Evolutionary conservation across 1,140 invertebrate genomes (phyloP), one percentile per base, ranked within the genome.

Genomic region (Drosophila quadrilineata): DNA sequence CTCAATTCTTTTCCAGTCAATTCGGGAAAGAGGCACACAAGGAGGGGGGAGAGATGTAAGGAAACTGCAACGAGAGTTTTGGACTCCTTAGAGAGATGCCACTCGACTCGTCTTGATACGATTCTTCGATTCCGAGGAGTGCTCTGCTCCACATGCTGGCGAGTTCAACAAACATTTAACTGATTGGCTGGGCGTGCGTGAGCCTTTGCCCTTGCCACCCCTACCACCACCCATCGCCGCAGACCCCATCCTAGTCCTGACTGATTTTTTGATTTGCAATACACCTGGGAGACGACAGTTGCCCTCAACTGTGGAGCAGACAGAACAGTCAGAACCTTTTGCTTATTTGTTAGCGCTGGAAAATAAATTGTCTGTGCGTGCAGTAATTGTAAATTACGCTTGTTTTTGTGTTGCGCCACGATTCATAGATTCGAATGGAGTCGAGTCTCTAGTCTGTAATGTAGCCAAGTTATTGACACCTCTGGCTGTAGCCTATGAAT

Each of bases 291-390:
- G 36, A 21, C 35, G 35, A n/a, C 24, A 21, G 68, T 28, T 35
- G 54, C 36, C 21, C 36, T 36, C 46, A 35, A 16, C 16, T 41
- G 22, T 9, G 26, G 19, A 3, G 19, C 26, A 3, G 3, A 24
- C 24, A 24, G 24, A 6, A 28, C 56, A 52, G 58, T 50, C 29
- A 65, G 63, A 75, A 71, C 60, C 57, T 46, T 68, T 43, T 60
- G 77, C 77, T 82, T 84, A 84, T 82, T 82, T 75, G 71, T 75
- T 79, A 54, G 66, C 59, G 58, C 64, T 74, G 56, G 70, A 71
- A 88, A 85, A 88, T 88, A 88, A 88, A 88, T 88, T 88, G 87
- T 80, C 65, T 88, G 87, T 88, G 87, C 87, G 87, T 88, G 87
- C 77, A 70, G 87, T 88, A 88, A 88, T 88, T 88, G 87, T 84